Evolutionary conservation across 2,888 invertebrate species (phyloP), one percentile per base, ranked within the genome.

Genomic region (Leptopilina myrica): DNA sequence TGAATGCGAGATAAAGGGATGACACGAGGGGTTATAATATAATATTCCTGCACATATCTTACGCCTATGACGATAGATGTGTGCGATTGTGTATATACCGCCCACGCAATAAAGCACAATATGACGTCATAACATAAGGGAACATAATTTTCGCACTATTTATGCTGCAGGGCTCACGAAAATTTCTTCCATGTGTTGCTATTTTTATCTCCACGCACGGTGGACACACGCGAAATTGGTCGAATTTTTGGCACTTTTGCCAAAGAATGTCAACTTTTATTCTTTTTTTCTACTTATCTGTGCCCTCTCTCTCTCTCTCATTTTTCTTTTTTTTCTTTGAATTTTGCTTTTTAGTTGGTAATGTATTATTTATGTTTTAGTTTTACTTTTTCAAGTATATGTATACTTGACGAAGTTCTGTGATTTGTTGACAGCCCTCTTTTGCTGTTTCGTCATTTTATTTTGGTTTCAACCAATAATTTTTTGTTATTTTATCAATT

Each of bases 161-260:
- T 49, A 56, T 26, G 69, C 53, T 49, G 49, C 69, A 69, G 53
- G 69, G 33, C 69, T 69, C 12, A 69, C n/a, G n/a, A 69, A 69
- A 56, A 69, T 69, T 69, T 26, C 53, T 69, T 69, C 26, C 53
- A 69, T 43, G 69, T 33, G 20, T 46, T 26, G 33, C 33, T 69
- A 56, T 69, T 69, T 69, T 69, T 33, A 49, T 69, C 53, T 53
- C 49, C 53, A 26, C n/a, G 26, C 69, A 26, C n/a, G 53, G 26
- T 69, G 53, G 33, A 69, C 53, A 69, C 53, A 69, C 9, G 53
- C 33, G 14, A 69, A 69, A 69, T 69, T 56, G 8, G 53, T 33
- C 14, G 53, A 69, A 69, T 69, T 69, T 69, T 69, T 69, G 53
- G 69, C 69, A 69, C 53, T 53, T 69, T 69, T 69, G 69, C 53